Evolutionary conservation across 2,113 vertebrate species (phyloP).

Genomic region (Solea senegalensis): DNA sequence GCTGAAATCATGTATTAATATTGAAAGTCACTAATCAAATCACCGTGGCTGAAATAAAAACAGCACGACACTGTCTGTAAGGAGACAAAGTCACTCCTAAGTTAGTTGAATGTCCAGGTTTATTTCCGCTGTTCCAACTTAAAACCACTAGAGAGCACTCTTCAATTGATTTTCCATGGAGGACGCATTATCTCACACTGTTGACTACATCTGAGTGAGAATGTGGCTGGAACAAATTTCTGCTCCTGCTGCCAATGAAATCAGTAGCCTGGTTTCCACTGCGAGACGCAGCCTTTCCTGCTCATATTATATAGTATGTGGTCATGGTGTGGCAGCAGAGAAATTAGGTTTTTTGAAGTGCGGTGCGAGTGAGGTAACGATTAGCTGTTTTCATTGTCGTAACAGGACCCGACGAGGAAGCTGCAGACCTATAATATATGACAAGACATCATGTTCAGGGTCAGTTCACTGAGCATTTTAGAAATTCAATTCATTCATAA

Average conservation of each 20-base stretch:
- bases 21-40: constrained; percentile 37
- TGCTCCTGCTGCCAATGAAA: constrained; percentile 62
- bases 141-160: constrained; percentile 75
- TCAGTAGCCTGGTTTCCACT: constrained; percentile 51
- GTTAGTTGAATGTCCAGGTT: neutral
- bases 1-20: constrained; percentile 3
- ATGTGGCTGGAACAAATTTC: constrained; percentile 45
- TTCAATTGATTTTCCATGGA: constrained; percentile 64
- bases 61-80: neutral
- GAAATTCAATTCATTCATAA: constrained; percentile 28
- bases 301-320: constrained; percentile 52
- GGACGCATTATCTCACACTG: constrained; percentile 14
- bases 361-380: constrained; percentile 48
- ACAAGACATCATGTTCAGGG: constrained; percentile 39
- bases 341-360: constrained; percentile 54
- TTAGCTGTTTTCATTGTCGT: constrained; percentile 62
- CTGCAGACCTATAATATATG: constrained; percentile 30
- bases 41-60: neutral
- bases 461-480: constrained; percentile 28
- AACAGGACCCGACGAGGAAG: constrained; percentile 53
- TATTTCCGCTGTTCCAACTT: constrained; percentile 51
- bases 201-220: constrained; percentile 39
- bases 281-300: constrained; percentile 25
- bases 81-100: neutral
- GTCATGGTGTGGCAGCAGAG: constrained; percentile 57